Percentiles rank a stretch among this genome's conserved stretches.
Evolutionary conservation across 2,113 vertebrate genomes (phyloP).

Genomic region (Mormoops blainvillei): DNA sequence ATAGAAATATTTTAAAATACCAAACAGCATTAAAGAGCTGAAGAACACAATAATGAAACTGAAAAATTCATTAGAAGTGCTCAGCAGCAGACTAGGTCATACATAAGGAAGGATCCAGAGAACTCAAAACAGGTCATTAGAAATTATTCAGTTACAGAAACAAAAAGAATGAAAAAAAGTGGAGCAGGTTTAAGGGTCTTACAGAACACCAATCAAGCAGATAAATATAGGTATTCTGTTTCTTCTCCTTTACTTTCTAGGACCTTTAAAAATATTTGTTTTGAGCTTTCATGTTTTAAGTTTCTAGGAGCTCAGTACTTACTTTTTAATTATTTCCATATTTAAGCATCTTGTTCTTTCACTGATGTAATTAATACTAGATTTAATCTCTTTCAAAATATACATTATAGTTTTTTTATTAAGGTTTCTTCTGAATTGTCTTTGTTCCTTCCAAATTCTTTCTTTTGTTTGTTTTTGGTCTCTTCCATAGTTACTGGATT

Average conservation of each 20-base stretch:
- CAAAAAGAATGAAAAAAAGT: not conserved
- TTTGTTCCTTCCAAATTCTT: too few species aligned
- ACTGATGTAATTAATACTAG: not conserved
- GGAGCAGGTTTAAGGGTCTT: not conserved
- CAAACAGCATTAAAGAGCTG: too few species aligned
- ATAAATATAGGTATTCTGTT: not conserved
- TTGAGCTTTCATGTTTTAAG: not conserved
- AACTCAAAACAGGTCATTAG: not conserved
- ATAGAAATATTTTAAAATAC: too few species aligned
- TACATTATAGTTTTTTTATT: not conserved
- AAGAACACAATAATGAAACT: too few species aligned
- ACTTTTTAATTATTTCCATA: not conserved
- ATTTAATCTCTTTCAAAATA: not conserved
- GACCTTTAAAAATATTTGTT: not conserved
- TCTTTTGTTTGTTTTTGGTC: not conserved
- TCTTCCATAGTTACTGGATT: not conserved
- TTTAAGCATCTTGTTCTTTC: not conserved
- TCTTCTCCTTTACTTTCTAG: not conserved
- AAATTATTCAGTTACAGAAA: not conserved
- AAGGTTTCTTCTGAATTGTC: not conserved
- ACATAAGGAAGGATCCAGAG: not conserved
- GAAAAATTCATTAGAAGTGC: not conserved
- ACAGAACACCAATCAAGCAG: not conserved
- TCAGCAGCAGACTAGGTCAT: not conserved
- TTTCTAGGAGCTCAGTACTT: not conserved